phyloP scores from a whole-genome alignment of 2,888 invertebrate genomes.

The Epistrophe eligans region DNA sequence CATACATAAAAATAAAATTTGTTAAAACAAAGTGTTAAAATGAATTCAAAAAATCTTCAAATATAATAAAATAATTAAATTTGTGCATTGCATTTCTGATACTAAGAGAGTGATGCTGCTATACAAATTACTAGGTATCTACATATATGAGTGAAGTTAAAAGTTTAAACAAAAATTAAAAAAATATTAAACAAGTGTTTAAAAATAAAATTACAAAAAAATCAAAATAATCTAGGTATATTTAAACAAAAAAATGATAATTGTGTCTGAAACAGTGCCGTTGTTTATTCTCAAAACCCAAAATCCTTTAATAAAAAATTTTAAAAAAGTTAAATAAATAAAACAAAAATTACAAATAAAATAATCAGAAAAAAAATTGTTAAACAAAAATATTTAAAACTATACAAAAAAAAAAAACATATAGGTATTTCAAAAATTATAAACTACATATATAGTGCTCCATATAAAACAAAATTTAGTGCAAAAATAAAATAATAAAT shows the following conservation, averaged over 20 bases:
- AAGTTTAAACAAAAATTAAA: neutral
- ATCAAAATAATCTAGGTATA: neutral
- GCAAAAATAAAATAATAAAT: conserved; percentile 4
- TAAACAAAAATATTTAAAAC: conserved; percentile 9
- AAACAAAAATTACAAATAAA: conserved; percentile 1
- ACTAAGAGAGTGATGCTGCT: neutral
- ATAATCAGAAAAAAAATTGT: conserved; percentile 4
- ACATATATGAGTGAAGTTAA: conserved; percentile 13
- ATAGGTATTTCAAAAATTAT: conserved; percentile 10
- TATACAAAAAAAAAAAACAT: conserved; percentile 7
- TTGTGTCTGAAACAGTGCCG: conserved; percentile 59
- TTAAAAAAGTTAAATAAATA: conserved; percentile 68
- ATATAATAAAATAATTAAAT: neutral
- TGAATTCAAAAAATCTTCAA: neutral
- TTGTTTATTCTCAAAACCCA: conserved; percentile 49
- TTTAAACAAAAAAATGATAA: conserved; percentile 62
- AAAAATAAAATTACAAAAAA: conserved; percentile 22
- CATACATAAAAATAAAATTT: neutral
- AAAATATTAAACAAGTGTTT: neutral
- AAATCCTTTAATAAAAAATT: conserved; percentile 59
- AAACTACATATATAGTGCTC: conserved; percentile 6
- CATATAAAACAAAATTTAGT: conserved; percentile 4
- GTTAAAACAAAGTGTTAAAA: conserved; percentile 1
- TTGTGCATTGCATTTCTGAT: neutral
- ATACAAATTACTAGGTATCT: neutral